Base-by-base conservation (phyloP, 2,888 invertebrate species). In the Orthonychiurus folsomi region DNA sequence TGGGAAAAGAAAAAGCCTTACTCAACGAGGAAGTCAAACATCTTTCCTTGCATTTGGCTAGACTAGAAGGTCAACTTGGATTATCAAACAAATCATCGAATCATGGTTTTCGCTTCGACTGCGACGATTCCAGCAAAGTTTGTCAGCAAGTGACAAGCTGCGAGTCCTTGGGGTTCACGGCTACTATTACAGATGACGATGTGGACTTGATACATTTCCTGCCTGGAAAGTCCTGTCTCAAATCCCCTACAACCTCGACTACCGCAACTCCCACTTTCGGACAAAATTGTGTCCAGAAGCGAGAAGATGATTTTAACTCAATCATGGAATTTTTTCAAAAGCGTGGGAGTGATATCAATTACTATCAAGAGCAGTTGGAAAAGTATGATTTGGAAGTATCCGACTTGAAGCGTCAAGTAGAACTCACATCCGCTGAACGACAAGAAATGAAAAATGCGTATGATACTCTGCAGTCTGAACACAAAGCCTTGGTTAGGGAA, bases 301-400 rank as follows among this genome's bases (percentile, higher is more conserved):
- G 66, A 27, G 68, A 66, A 21, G 59, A 64, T 26, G 68, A 68
- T 47, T 68, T 68, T 56, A 59, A 63, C 12, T 63, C 63, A 1
- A 63, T 68, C 20, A 63, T 68, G 64, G 57, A 64, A n/a, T 68
- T 62, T 55, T 62, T 68, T 0, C 20, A 57, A 26, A 55, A 50
- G n/a, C 50, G 66, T 1, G 63, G 60, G 48, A 59, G 27, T 12
- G 66, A 50, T 9, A 61, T 66, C 56, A 57, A 60, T 25, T 60
- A 53, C 15, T 26, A 64, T 5, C 61, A 63, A 20, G 52, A 28
- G 2, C 66, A 68, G 50, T 37, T 68, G 27, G 64, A 66, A 15
- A 60, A 64, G 25, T 68, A 65, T 50, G 60, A 65, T 21, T 52
- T 21, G 20, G 62, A 65, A 37, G 37, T 37, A 9, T 5, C 37